Evolutionary conservation across 2,888 invertebrate genomes (phyloP).

Genomic region (Oegoconia quadripuncta): DNA sequence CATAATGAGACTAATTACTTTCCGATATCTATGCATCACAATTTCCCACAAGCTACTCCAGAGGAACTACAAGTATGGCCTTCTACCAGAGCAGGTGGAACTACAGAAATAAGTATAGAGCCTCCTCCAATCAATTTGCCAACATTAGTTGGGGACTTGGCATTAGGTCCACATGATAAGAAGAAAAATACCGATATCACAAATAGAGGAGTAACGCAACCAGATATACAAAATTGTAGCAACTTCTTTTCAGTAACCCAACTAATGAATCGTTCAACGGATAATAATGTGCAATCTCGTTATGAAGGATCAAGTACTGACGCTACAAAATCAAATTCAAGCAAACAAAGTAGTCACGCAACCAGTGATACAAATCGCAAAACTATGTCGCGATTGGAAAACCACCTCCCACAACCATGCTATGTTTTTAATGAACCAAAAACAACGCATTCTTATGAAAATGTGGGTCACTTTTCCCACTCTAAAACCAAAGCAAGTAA

Average conservation of each 20-base stretch:
- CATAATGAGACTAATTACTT: constrained; percentile 60
- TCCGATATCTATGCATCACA: constrained; percentile 66
- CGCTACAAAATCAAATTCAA: constrained; percentile 36
- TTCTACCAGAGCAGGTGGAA: constrained; percentile 60
- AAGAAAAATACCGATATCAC: constrained; percentile 55
- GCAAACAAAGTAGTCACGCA: constrained; percentile 54
- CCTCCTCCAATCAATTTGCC: constrained; percentile 71
- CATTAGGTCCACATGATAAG: constrained; percentile 69
- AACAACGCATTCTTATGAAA: constrained; percentile 49
- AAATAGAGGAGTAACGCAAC: constrained; percentile 42
- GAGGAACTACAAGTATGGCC: constrained; percentile 72
- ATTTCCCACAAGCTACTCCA: constrained; percentile 51
- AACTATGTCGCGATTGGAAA: constrained; percentile 49
- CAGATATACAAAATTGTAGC: constrained; percentile 61
- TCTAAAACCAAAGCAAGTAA: constrained; percentile 53
- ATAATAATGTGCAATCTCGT: constrained; percentile 52
- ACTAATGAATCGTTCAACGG: constrained; percentile 64
- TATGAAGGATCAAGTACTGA: constrained; percentile 51
- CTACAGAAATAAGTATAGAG: constrained; percentile 71
- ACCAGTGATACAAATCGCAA: constrained; percentile 53
- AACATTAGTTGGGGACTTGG: constrained; percentile 67
- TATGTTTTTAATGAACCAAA: constrained; percentile 63
- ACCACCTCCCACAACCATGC: constrained; percentile 51
- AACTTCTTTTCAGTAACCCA: constrained; percentile 72
- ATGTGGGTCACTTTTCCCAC: constrained; percentile 49